A percentile compares a stretch with the other conserved stretches of the same genome.
phyloP scores from a whole-genome alignment of 2,888 invertebrate species.

The Polyommatus icarus region DNA sequence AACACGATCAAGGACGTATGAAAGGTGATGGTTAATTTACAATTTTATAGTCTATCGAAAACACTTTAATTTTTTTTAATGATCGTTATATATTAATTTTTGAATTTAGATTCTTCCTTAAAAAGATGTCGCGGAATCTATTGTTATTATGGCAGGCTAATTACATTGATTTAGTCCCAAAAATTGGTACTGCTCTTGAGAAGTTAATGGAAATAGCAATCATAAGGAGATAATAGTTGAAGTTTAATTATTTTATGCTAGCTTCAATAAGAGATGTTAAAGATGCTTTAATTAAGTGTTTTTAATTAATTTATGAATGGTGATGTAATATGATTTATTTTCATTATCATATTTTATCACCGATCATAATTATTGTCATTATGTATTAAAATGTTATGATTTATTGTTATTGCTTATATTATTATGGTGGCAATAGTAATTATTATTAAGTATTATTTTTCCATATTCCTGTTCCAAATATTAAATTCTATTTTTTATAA shows the following conservation, averaged over 20 bases:
- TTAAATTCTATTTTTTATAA: too few relatives aligned
- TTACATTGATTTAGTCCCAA: neutral
- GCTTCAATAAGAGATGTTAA: neutral
- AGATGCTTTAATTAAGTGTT: neutral
- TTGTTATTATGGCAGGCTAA: neutral
- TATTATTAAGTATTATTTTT: neutral
- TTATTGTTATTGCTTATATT: neutral
- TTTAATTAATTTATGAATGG: neutral
- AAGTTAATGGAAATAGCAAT: neutral
- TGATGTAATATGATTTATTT: neutral
- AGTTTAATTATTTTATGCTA: neutral
- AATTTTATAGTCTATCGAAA: neutral
- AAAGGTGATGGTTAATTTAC: neutral
- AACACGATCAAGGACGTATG: slow-evolving; percentile 2
- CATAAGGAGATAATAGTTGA: neutral
- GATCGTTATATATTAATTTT: neutral
- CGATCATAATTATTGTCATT: neutral
- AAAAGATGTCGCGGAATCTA: neutral
- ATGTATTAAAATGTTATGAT: neutral
- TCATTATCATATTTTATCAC: neutral
- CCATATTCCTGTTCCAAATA: neutral
- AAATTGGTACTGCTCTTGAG: neutral
- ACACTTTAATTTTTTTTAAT: neutral
- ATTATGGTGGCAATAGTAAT: neutral
- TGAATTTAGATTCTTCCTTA: neutral